Evolutionary conservation across 2,888 invertebrate species (phyloP).

Genomic region (Caenorhabditis sp.): DNA sequence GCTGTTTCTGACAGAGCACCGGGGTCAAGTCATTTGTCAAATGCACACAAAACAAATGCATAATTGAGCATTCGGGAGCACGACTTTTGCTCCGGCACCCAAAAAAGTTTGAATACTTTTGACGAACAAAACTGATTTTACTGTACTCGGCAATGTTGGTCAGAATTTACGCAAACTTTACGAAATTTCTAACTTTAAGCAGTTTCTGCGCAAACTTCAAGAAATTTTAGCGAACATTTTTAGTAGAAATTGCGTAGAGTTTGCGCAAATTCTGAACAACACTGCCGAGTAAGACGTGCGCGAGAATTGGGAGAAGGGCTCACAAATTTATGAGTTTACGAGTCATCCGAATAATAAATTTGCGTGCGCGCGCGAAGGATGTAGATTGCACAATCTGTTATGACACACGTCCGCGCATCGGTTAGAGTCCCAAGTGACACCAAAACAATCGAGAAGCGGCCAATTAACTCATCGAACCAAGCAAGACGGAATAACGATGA

Average conservation of each 20-base stretch:
- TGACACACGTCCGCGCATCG: conserved; percentile 39
- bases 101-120: conserved; percentile 7
- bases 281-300: too few relatives aligned
- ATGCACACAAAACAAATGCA: conserved; percentile 52
- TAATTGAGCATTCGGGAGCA: conserved; percentile 34
- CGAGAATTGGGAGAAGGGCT: too few relatives aligned
- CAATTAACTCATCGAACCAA: conserved; percentile 31
- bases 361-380: conserved; percentile 26
- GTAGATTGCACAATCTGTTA: conserved; percentile 54
- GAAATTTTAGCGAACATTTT: too few relatives aligned
- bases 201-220: too few relatives aligned
- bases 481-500: conserved; percentile 22
- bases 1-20: conserved; percentile 4
- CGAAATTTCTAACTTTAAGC: background rate
- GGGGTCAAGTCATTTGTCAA: conserved; percentile 52
- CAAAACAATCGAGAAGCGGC: conserved; percentile 32
- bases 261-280: too few relatives aligned
- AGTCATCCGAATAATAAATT: conserved; percentile 47
- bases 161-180: background rate
- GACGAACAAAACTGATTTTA: too few relatives aligned
- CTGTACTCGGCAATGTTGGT: too few relatives aligned
- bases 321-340: conserved; percentile 42
- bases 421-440: conserved; percentile 36
- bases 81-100: background rate
- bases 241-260: too few relatives aligned